Evolutionary conservation across 2,888 invertebrate species (phyloP).

Genomic region (Trichogramma dendrolimi): DNA sequence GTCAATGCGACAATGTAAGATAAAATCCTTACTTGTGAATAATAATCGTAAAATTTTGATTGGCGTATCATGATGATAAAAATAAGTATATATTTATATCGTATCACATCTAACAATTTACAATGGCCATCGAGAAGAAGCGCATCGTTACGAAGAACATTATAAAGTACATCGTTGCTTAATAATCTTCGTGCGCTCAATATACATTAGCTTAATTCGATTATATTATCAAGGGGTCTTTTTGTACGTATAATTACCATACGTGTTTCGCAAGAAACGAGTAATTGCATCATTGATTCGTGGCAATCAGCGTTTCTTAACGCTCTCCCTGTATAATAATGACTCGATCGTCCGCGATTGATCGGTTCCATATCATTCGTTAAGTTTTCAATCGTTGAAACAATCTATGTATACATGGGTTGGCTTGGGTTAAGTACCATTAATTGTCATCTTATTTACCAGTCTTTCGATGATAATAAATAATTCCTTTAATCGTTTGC

Average conservation of each 20-base stretch:
- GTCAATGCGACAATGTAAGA: background rate
- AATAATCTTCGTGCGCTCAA: conserved; percentile 13
- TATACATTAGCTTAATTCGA: conserved; percentile 16
- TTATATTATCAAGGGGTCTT: conserved; percentile 6
- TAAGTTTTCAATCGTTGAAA: conserved; percentile 7
- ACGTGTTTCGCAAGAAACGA: background rate
- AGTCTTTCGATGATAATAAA: conserved; percentile 11
- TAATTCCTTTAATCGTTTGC: background rate
- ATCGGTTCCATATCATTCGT: conserved; percentile 16
- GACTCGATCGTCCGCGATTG: conserved; percentile 1
- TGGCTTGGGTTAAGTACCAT: conserved; percentile 26
- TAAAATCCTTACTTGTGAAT: background rate
- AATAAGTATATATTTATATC: too few relatives aligned
- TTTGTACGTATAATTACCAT: conserved; percentile 23
- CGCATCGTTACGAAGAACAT: conserved; percentile 17
- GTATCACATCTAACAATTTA: conserved; percentile 26
- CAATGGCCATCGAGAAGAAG: conserved; percentile 18
- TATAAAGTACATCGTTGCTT: conserved; percentile 19
- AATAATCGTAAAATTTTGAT: too few relatives aligned
- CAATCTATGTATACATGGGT: conserved; percentile 9
- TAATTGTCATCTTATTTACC: conserved; percentile 27
- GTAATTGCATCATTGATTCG: conserved; percentile 14
- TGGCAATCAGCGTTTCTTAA: conserved; percentile 13
- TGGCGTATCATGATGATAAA: too few relatives aligned
- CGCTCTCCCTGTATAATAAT: conserved; percentile 15